Evolutionary conservation across 2,797 vertebrate genomes (phyloP).

Genomic region (Eulemur rubriventer): DNA sequence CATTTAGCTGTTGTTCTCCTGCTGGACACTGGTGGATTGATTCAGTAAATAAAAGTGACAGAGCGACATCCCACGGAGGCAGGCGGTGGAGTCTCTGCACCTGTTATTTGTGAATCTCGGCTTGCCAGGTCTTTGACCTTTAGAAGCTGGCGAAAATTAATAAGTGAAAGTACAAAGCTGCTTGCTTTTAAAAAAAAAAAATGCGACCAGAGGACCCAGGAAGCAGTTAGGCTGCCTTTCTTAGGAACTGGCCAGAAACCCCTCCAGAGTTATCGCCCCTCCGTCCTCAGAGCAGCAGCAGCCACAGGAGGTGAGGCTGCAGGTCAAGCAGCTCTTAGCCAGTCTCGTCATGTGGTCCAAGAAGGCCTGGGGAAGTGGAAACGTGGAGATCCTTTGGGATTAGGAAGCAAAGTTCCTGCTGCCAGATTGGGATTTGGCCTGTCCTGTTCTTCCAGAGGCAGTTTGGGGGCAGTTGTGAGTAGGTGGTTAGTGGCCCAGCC

Average conservation of each 20-base stretch:
- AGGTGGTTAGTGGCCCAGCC: not conserved
- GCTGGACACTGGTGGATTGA: slow-evolving; percentile 90
- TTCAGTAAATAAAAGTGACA: slow-evolving; percentile 92
- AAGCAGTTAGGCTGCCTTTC: slow-evolving; percentile 61
- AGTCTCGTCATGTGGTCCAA: not conserved
- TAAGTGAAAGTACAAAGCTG: slow-evolving; percentile 83
- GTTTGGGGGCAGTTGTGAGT: not conserved
- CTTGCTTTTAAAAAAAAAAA: slow-evolving; percentile 74
- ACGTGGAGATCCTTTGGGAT: not conserved
- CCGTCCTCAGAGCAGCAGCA: not conserved
- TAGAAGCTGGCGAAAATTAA: slow-evolving; percentile 85
- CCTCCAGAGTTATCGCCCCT: not conserved
- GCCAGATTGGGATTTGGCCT: not conserved
- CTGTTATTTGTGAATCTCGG: slow-evolving; percentile 89
- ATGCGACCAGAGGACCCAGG: slow-evolving; percentile 67
- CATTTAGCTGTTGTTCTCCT: slow-evolving; percentile 90
- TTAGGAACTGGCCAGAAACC: slow-evolving; percentile 31
- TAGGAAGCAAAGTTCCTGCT: not conserved
- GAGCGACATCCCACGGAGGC: slow-evolving; percentile 84
- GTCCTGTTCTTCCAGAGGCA: slow-evolving; percentile 6
- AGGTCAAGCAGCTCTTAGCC: slow-evolving; percentile 3
- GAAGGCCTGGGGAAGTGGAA: not conserved
- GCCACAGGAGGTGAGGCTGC: not conserved
- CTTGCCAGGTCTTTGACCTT: slow-evolving; percentile 87
- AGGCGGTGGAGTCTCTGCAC: slow-evolving; percentile 85